Evolutionary conservation across 2,888 invertebrate species (phyloP).

Genomic region (Ectemnius continuus): DNA sequence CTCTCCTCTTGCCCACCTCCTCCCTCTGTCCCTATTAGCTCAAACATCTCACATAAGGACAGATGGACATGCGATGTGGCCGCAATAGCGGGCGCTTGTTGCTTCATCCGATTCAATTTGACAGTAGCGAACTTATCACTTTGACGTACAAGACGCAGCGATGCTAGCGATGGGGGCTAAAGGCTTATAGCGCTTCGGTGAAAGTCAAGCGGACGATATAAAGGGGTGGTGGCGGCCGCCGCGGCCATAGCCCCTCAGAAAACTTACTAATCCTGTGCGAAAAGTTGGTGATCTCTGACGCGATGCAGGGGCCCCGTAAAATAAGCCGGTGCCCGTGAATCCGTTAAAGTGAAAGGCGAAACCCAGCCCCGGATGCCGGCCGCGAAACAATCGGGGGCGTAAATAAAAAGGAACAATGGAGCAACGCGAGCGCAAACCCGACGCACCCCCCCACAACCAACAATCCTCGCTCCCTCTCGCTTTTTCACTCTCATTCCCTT

Average conservation of each 20-base stretch:
- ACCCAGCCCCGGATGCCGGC: not conserved
- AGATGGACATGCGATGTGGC: not conserved
- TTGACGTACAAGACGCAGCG: not conserved
- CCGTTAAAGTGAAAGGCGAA: not conserved
- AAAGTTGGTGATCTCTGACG: not conserved
- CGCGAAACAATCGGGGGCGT: conserved; percentile 11
- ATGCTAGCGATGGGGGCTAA: not conserved
- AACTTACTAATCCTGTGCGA: conserved; percentile 41
- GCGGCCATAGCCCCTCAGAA: conserved; percentile 10
- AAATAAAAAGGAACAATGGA: conserved; percentile 18
- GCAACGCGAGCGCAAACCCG: conserved; percentile 11
- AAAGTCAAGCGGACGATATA: not conserved
- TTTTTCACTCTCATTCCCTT: too few species aligned
- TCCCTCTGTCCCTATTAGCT: not conserved
- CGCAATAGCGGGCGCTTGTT: not conserved
- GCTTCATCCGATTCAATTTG: not conserved
- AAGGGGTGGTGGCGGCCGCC: not conserved
- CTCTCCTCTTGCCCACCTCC: too few species aligned
- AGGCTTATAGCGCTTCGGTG: conserved; percentile 3
- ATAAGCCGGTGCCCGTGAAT: not conserved
- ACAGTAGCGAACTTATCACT: not conserved
- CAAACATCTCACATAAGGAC: not conserved
- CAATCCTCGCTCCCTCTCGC: too few species aligned
- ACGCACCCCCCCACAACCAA: conserved; percentile 9
- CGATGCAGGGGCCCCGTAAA: not conserved